Base-by-base conservation (phyloP, 2,113 vertebrate genomes). In the Sinocyclocheilus grahami region DNA sequence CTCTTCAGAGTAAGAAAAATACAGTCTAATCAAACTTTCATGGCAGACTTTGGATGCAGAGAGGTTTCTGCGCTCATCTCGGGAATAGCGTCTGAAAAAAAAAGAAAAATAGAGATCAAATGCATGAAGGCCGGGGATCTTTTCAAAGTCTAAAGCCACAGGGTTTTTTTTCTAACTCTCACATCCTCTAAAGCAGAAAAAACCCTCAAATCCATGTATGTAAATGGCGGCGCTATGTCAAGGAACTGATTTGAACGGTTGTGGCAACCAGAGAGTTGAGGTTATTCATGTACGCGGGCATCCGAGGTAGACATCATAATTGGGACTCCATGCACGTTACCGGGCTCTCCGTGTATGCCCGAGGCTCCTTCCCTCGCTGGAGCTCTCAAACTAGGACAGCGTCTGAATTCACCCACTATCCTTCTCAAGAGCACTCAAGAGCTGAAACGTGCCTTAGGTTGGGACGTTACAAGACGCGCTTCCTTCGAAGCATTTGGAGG, bases 1-100 rank as follows among this genome's bases (percentile, higher is more conserved):
- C 37, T 74, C 86, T 74, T 86, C 37, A 12, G 55, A 48, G 63
- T 62, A 72, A 55, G 48, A 87, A 87, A 86, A 69, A 78, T 86
- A 51, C 76, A 83, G 82, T 62, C 83, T 82, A 72, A 89, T 86
- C 46, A 88, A 74, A 81, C 69, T 87, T 72, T 62, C 71, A 77
- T 55, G 71, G 27, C 20, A 30, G 39, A n/a, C 24, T 22, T 46
- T 46, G 81, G 72, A 77, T 63, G 77, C 37, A 60, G 33, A 67
- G 76, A 69, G 37, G 77, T 42, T 62, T 63, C 75, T n/a, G 11
- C 11, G 4, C n/a, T 84, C 77, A 58, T 83, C 72, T 46, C 10
- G 4, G 79, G 83, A 87, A 65, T 12, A 77, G 33, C 33, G 10
- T 42, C 30, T 69, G 33, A 33, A 79, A 18, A n/a, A 53, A 69